Conservation (phyloP, 2,797 vertebrate species). For the Alfaro cultratus region DNA sequence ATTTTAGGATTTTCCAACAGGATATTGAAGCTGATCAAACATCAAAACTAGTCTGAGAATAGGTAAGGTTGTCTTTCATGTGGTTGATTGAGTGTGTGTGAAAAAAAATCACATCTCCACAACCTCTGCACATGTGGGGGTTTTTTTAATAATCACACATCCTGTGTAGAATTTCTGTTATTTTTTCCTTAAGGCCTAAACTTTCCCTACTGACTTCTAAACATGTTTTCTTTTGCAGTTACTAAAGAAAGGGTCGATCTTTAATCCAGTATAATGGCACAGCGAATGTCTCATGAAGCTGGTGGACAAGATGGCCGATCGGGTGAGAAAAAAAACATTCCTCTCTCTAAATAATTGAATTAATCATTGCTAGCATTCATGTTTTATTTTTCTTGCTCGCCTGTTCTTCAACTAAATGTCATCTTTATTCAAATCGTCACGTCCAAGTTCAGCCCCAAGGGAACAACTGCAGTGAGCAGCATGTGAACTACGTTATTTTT, state of each 20-base stretch:
- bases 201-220: neutral
- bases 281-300: conserved; percentile 51
- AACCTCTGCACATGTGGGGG: neutral
- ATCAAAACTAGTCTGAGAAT: neutral
- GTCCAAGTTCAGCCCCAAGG: conserved; percentile 33
- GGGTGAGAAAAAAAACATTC: conserved; percentile 40
- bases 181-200: neutral
- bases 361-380: neutral
- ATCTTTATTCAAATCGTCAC: conserved; percentile 21
- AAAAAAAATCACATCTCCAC: neutral
- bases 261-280: conserved; percentile 46
- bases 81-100: neutral
- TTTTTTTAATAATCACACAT: neutral
- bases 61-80: neutral
- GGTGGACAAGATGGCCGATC: conserved; percentile 61
- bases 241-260: conserved; percentile 19
- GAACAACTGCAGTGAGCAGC: conserved; percentile 20
- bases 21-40: neutral
- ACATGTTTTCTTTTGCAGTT: conserved; percentile 31
- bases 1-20: neutral
- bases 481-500: conserved; percentile 53
- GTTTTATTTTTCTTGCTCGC: conserved; percentile 1
- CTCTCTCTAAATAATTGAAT: neutral
- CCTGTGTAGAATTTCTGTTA: neutral
- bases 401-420: conserved; percentile 8